Base-by-base conservation (phyloP, 2,888 invertebrate genomes). In the Napeogenes sylphis region DNA sequence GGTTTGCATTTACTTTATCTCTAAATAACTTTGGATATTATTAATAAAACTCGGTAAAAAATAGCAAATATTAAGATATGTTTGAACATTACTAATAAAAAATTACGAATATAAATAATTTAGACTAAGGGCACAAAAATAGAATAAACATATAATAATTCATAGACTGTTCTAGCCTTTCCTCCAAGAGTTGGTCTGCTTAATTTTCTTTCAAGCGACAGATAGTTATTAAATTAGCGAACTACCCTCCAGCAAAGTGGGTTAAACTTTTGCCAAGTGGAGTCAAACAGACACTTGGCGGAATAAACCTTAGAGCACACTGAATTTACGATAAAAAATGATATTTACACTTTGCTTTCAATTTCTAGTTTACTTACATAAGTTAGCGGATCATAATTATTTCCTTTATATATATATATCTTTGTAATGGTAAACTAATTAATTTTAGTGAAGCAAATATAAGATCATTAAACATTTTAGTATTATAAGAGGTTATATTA, bases 191-290 rank as follows among this genome's bases (percentile, higher is more conserved):
- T 68, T 51, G 61, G 59, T 56, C 64, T 56, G 61, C 55, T 69
- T 68, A 67, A 67, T 69, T 69, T 65, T 67, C 63, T 67, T 67
- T 66, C 57, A 58, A 58, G 66, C 66, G 68, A 67, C 70, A 64
- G 68, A 63, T 65, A 68, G 66, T 71, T 69, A 70, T 73, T 68
- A 60, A 71, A 71, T 71, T 68, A 71, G 68, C 64, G 46, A 68
- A 69, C 64, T 66, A 64, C 65, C 63, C 67, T 66, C 58, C 54
- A 60, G 62, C 64, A 65, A 70, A 71, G 68, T 70, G 61, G 71
- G 68, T 68, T 68, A 66, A 73, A 70, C 67, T 69, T 21, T 55
- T 57, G 59, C 68, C 66, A 59, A 70, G 68, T 57, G 58, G 65
- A 69, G 64, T 70, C 66, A 69, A 65, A 70, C 66, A 68, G 68